Evolutionary conservation across 2,113 vertebrate species (phyloP).

Genomic region (Etia nguti): DNA sequence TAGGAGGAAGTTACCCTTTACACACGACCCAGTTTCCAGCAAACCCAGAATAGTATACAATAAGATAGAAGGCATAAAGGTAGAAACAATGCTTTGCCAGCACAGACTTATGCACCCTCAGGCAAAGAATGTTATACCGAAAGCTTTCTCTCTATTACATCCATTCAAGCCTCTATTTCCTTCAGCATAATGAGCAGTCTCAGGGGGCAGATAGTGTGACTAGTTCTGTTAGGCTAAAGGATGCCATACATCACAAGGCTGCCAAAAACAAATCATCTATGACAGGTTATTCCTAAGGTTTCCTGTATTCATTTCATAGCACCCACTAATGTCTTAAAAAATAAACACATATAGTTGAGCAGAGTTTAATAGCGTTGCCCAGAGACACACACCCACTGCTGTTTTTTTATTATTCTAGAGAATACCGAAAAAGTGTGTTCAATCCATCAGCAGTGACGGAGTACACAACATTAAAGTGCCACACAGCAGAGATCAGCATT

Average conservation of each 20-base stretch:
- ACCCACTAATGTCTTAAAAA: neutral
- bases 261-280: neutral
- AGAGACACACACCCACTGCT: neutral
- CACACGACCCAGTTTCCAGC: neutral
- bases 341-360: neutral
- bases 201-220: neutral
- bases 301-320: neutral
- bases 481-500: neutral
- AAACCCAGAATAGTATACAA: neutral
- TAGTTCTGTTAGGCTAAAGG: neutral
- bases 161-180: neutral
- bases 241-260: neutral
- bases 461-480: neutral
- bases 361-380: neutral
- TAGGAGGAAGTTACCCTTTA: neutral
- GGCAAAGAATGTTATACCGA: neutral
- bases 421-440: neutral
- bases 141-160: neutral
- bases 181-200: neutral
- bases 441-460: neutral
- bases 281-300: neutral
- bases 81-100: neutral
- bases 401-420: neutral
- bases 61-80: neutral
- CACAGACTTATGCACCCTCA: too few relatives aligned